Base-by-base conservation (phyloP, 2,113 vertebrate species). In the Burhinus bistriatus region DNA sequence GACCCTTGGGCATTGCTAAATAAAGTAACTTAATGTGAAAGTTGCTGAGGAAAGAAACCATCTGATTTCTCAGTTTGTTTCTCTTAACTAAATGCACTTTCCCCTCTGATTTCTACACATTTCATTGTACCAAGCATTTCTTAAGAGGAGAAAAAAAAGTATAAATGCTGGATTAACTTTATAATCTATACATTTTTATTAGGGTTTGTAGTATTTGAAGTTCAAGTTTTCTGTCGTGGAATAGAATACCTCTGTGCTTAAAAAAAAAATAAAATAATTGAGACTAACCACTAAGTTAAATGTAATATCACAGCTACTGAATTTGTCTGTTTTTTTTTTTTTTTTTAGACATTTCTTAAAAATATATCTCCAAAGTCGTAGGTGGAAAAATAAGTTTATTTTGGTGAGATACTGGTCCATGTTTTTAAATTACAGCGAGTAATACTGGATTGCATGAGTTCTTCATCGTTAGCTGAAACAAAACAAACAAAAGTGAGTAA, bases 11-110 rank as follows among this genome's bases (percentile, higher is more conserved):
- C 79, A 70, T 26, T 55, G 45, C 89, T 95, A 65, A 91, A 94
- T 95, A 78, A 91, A 94, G 87, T 72, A 68, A 82, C 70, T 89
- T 83, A 20, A 76, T 81, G 52, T 38, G 40, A 90, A 95, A 85
- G 52, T 5, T 88, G 36, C 65, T 25, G 36, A 75, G 62, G 70
- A 49, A 62, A 18, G 73, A 61, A 78, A n/a, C 13, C 25, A 49
- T 64, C 32, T 27, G 19, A 44, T 69, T 76, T 88, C 49, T 49
- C 45, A 49, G 30, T 80, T 82, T 92, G 61, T 58, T 87, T 82
- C 78, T 54, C 75, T 58, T 80, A 49, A 70, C 49, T 91, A 52
- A 77, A 61, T 54, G 13, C 1, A 1, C 45, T 51, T 93, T 82
- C 42, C 13, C 13, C 9, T 87, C 22, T 0, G 0, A 32, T 83